Percentiles rank a stretch among this genome's conserved stretches.
phyloP scores from a whole-genome alignment of 2,113 vertebrate genomes.

The Pterocles burchelli region DNA sequence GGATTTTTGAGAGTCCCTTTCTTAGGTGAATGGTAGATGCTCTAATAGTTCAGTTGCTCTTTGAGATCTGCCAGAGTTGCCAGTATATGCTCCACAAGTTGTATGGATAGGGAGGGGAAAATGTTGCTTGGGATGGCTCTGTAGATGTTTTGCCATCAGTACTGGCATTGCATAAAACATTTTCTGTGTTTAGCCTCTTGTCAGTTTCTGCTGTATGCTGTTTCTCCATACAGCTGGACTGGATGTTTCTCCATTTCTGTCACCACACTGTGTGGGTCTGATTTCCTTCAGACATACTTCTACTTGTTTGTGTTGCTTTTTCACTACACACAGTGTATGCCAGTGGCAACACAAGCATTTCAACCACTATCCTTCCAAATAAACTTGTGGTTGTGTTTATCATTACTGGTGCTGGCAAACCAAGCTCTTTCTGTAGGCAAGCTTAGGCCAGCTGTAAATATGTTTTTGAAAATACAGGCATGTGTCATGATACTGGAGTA shows the following conservation, averaged over 20 bases:
- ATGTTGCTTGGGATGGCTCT: background rate
- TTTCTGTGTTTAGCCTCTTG: background rate
- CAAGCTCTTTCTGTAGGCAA: background rate
- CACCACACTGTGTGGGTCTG: background rate
- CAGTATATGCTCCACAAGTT: background rate
- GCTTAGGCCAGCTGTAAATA: background rate
- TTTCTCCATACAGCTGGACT: background rate
- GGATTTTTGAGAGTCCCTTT: background rate
- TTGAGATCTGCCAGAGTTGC: background rate
- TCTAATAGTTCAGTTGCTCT: background rate
- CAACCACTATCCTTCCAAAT: background rate
- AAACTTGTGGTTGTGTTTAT: background rate
- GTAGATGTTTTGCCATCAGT: background rate
- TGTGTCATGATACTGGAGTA: background rate
- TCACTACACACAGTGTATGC: background rate
- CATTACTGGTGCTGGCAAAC: background rate
- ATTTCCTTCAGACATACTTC: background rate
- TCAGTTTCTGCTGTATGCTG: rapidly evolving
- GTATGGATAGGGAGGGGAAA: background rate
- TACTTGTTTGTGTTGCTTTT: background rate
- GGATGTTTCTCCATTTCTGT: background rate
- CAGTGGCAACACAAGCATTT: background rate
- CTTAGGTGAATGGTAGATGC: background rate
- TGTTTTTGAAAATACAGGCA: background rate
- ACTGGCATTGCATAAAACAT: background rate